Evolutionary conservation across 2,888 invertebrate species (phyloP), one percentile per base, ranked within the genome.

Genomic region (Drosophila conformis): DNA sequence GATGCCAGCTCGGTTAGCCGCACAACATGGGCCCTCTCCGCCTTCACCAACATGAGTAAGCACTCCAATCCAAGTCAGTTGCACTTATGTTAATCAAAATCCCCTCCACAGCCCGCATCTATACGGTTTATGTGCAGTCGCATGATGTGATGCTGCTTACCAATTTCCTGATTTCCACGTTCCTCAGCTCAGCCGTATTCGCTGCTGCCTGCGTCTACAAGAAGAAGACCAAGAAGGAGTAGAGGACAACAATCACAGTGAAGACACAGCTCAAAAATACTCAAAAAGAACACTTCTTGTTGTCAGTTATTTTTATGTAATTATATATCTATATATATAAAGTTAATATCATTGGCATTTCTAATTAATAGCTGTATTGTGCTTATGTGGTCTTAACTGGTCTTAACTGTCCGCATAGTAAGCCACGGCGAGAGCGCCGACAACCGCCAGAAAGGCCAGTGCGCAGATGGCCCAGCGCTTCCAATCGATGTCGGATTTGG

Each of bases 1-100:
- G 96, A 97, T 91, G 95, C 97, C 2, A 96, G 96, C 80, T 96
- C 96, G 0, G 95, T 97, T 0, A 97, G 97, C 56, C 93, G 96
- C 21, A 94, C 96, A 5, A 97, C 97, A 4, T 97, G 97, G 97
- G 94, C 95, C 36, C 95, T 98, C 71, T 97, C 97, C 27, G 95
- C 96, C 18, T 94, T 96, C 76, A 97, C 97, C 11, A 97, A 97
- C 92, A 93, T 96, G 65, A 95, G 97, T 97, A 94, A 95, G 96
- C 95, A 56, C 2, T 18, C 4, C 35, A n/a, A 11, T 38, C 8
- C 18, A 18, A 18, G 8, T 18, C 38, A 38, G 38, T 2, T 38
- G 4, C 36, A 18, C 4, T 18, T 8, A 15, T 38, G 8, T 18
- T 38, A 18, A 38, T 4, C 38, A 4, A 38, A 1, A 62, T n/a